Percentiles rank a stretch among this genome's conserved stretches.
Conservation (phyloP, 2,797 vertebrate genomes). For the Ambastaia sidthimunki region DNA sequence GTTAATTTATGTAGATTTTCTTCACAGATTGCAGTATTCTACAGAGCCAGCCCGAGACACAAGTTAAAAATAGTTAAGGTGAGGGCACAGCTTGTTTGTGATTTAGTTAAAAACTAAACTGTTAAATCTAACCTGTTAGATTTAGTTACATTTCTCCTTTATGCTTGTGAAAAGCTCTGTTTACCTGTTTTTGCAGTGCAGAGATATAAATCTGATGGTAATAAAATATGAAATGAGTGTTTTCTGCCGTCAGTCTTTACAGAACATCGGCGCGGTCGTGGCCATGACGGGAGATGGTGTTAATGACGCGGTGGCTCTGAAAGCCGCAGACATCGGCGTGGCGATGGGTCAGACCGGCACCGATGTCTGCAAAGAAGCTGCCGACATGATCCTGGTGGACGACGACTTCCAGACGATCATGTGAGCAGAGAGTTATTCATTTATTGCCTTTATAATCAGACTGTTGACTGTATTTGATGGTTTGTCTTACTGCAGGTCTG, state of each 20-base stretch:
- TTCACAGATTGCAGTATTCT: conserved; percentile 89
- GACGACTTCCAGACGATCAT: conserved; percentile 98
- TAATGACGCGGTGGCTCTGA: conserved; percentile 95
- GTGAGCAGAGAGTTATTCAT: conserved; percentile 75
- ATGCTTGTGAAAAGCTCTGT: not conserved
- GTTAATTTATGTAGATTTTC: conserved; percentile 28
- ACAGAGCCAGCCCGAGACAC: conserved; percentile 93
- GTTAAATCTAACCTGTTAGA: too few relatives aligned
- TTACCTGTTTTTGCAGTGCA: not conserved
- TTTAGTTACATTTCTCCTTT: too few relatives aligned
- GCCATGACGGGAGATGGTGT: conserved; percentile 98
- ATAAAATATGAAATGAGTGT: not conserved
- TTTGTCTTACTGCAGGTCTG: conserved; percentile 80
- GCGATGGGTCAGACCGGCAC: conserved; percentile 96
- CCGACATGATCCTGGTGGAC: conserved; percentile 99
- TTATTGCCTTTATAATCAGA: not conserved
- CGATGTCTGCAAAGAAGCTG: conserved; percentile 97
- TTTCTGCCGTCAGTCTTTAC: conserved; percentile 82
- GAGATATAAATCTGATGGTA: not conserved
- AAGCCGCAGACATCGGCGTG: conserved; percentile 94
- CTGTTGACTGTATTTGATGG: not conserved
- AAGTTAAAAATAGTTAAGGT: conserved; percentile 99
- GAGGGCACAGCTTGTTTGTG: conserved; percentile 48
- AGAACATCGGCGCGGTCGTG: conserved; percentile 92
- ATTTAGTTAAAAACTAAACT: too few relatives aligned